Evolutionary conservation across 2,797 vertebrate genomes (phyloP).

Genomic region (Hapalemur alaotrensis): DNA sequence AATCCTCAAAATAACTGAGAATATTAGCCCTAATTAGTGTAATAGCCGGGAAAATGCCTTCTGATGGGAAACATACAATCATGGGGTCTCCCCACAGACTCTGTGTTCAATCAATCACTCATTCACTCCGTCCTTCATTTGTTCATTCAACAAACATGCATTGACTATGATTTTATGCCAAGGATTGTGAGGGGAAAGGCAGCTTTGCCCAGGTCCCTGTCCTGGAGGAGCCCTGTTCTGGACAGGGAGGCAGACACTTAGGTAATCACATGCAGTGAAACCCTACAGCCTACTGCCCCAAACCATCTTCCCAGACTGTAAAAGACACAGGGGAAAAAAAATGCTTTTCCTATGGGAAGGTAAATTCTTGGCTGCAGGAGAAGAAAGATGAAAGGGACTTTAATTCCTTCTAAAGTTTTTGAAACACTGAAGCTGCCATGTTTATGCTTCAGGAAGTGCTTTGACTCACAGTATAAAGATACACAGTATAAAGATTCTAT

Average conservation of each 20-base stretch:
- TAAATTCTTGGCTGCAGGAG: neutral
- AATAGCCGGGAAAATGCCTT: slow-evolving; percentile 69
- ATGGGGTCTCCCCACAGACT: slow-evolving; percentile 36
- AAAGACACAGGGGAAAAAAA: accelerated
- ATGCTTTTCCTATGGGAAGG: neutral
- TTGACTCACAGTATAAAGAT: slow-evolving; percentile 17
- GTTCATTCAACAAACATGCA: neutral
- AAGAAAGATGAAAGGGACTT: slow-evolving; percentile 38
- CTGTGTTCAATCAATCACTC: neutral
- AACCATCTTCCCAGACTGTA: neutral
- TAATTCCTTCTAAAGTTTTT: slow-evolving; percentile 43
- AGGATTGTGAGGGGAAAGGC: neutral
- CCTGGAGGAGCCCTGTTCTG: neutral
- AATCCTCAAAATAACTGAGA: slow-evolving; percentile 73
- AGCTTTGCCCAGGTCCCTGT: neutral
- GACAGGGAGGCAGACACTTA: neutral
- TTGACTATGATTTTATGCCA: neutral
- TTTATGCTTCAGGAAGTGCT: slow-evolving; percentile 28
- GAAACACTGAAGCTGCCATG: neutral
- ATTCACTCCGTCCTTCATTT: slow-evolving; percentile 42
- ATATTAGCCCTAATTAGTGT: slow-evolving; percentile 73
- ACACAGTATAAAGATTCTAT: neutral
- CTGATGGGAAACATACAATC: slow-evolving; percentile 60
- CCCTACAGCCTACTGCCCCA: neutral
- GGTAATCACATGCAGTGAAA: neutral